phyloP scores from a whole-genome alignment of 2,888 invertebrate species.

The Pseudeuparius sepicola region DNA sequence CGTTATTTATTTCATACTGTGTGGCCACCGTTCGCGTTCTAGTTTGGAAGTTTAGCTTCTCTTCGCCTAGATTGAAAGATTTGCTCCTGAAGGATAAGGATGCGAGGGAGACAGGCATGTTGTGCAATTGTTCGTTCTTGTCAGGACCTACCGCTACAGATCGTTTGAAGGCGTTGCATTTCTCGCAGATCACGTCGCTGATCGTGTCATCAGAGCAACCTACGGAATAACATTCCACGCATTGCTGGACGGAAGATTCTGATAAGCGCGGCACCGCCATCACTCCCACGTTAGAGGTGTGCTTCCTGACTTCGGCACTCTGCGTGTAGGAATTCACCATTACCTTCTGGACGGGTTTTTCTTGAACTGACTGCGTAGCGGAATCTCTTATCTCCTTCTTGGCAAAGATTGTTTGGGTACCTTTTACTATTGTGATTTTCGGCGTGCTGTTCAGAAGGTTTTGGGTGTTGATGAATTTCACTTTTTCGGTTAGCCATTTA shows the following conservation, averaged over 20 bases:
- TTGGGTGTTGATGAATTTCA: slow-evolving; percentile 30
- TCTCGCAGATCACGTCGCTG: slow-evolving; percentile 43
- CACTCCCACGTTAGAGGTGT: slow-evolving; percentile 17
- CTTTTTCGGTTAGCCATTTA: slow-evolving; percentile 35
- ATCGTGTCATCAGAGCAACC: slow-evolving; percentile 44
- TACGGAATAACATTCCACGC: slow-evolving; percentile 39
- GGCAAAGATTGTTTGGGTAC: slow-evolving; percentile 29
- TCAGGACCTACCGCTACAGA: slow-evolving; percentile 52
- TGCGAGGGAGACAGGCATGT: slow-evolving; percentile 40
- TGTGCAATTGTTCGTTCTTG: slow-evolving; percentile 26
- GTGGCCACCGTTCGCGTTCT: slow-evolving; percentile 44
- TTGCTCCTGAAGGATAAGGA: slow-evolving; percentile 44
- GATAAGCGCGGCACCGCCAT: slow-evolving; percentile 30
- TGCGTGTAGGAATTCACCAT: slow-evolving; percentile 25
- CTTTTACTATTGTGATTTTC: slow-evolving; percentile 24
- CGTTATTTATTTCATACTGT: slow-evolving; percentile 25
- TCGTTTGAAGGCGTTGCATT: slow-evolving; percentile 42
- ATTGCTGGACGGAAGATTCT: slow-evolving; percentile 37
- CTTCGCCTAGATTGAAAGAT: slow-evolving; percentile 51
- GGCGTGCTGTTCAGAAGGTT: slow-evolving; percentile 17
- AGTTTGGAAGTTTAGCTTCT: slow-evolving; percentile 37
- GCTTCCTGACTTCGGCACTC: slow-evolving; percentile 23
- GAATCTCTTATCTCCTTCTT: slow-evolving; percentile 27
- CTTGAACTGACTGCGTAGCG: slow-evolving; percentile 26
- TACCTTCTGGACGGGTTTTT: slow-evolving; percentile 19